Evolutionary conservation across 2,113 vertebrate species (phyloP).

Genomic region (Chaetura pelagica): DNA sequence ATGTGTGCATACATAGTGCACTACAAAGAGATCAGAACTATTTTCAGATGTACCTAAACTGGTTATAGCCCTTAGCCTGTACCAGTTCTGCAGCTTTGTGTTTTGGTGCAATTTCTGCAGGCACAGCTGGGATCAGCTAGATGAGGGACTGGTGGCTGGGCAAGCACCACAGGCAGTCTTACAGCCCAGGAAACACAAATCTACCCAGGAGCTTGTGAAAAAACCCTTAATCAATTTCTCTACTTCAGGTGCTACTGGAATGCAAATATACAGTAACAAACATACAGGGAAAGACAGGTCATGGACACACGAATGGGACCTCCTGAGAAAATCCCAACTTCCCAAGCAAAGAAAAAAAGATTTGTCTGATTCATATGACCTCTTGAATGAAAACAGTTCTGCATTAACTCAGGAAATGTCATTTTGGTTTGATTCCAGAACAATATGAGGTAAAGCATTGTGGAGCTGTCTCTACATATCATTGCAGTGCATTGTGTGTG

Average conservation of each 20-base stretch:
- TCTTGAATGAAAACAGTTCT: background rate
- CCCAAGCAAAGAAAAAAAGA: background rate
- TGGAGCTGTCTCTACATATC: background rate
- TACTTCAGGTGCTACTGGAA: background rate
- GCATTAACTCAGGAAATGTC: background rate
- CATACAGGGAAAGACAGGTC: background rate
- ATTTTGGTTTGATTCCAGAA: background rate
- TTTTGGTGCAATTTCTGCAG: background rate
- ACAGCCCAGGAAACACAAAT: background rate
- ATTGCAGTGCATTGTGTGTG: background rate
- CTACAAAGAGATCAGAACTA: background rate
- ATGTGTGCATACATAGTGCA: fast-evolving
- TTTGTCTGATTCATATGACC: background rate
- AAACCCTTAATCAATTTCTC: background rate
- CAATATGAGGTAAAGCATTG: background rate
- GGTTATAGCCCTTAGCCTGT: background rate
- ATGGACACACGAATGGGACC: background rate
- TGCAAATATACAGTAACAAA: background rate
- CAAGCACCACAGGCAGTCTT: background rate
- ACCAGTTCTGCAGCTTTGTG: background rate
- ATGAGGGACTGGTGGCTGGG: background rate
- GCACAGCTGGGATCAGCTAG: background rate
- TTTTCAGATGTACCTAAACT: background rate
- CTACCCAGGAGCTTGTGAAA: background rate
- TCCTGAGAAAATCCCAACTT: background rate